Base-by-base conservation (phyloP, 92 coral and sea anemone species). In the Palythoa grandiflora region DNA sequence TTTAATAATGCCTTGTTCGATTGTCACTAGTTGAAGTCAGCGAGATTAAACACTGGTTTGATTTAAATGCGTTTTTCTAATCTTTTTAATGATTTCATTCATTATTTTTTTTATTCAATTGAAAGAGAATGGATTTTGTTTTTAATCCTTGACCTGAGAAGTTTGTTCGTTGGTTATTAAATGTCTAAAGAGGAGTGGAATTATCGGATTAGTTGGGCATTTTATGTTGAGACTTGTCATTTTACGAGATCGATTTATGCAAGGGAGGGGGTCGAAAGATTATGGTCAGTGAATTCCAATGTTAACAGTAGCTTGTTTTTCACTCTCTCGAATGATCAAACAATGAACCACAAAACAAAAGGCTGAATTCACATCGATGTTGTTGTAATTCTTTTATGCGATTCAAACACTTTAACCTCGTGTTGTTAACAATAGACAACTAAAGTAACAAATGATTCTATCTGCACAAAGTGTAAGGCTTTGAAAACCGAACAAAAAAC, bases 341-440 rank as follows among this genome's bases (percentile, higher is more conserved):
- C 57, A 81, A 81, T 81, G 60, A 81, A 57, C 47, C 39, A 81
- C 40, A 14, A 81, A 81, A 81, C 66, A 51, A 81, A 81, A 66
- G 39, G 68, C n/a, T 13, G 13, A 21, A 16, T 6, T 21, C 86
- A 40, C 75, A 81, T 48, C 66, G 47, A 39, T 65, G 86, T 81
- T 68, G 44, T 79, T 81, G 63, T 48, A 81, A 44, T 65, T 81
- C 10, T 66, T 66, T 57, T 65, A 66, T 81, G 75, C 44, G 66
- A 48, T 44, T 81, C 63, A 81, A 81, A 81, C 75, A 81, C 75
- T 81, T 63, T 35, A 65, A 66, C 75, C 75, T 80, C 86, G 86
- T 66, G 75, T 81, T 66, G 39, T 81, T 81, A 66, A 81, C 86
- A 81, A 65, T 20, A 66, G 73, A 38, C 9, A 71, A 38, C 21